Evolutionary conservation across 1,140 invertebrate species (phyloP).

Genomic region (Phymorhynchus buccinoides): DNA sequence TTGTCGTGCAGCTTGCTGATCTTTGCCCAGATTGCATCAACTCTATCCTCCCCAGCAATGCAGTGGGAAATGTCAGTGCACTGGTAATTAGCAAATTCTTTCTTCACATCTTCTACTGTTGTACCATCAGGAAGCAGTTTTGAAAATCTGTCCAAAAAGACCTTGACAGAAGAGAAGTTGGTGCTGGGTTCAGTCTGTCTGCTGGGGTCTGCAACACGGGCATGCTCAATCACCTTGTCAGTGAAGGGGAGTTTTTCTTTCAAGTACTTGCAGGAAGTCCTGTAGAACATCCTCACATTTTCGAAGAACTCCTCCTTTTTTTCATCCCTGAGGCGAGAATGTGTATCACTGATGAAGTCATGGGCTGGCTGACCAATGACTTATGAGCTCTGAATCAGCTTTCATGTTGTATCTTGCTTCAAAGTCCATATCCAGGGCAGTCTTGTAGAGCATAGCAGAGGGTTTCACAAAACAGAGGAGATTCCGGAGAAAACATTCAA

Average conservation of each 20-base stretch:
- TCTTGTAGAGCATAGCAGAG: not conserved
- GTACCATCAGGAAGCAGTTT: not conserved
- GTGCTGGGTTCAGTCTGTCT: not conserved
- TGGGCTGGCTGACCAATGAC: not conserved
- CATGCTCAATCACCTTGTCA: not conserved
- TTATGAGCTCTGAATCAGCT: not conserved
- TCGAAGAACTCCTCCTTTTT: not conserved
- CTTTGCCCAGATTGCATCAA: not conserved
- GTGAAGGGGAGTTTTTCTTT: constrained; percentile 5
- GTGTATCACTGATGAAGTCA: not conserved
- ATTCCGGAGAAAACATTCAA: not conserved
- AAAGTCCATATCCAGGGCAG: not conserved
- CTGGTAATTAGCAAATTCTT: constrained; percentile 21
- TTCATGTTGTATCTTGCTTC: not conserved
- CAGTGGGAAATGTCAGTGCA: not conserved
- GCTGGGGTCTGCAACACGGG: not conserved
- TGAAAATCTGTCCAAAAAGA: constrained; percentile 15
- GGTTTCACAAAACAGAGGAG: constrained; percentile 26
- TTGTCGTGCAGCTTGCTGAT: constrained; percentile 17
- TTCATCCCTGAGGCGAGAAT: not conserved
- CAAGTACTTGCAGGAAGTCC: not conserved
- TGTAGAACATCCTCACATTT: not conserved
- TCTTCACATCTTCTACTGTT: not conserved
- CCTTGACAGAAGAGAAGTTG: not conserved
- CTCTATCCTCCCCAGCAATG: not conserved